These are phyloP conservation scores for Buathra laborator DNA, from an alignment of 2,888 invertebrate species.

Conservation along the genomic window DNA sequence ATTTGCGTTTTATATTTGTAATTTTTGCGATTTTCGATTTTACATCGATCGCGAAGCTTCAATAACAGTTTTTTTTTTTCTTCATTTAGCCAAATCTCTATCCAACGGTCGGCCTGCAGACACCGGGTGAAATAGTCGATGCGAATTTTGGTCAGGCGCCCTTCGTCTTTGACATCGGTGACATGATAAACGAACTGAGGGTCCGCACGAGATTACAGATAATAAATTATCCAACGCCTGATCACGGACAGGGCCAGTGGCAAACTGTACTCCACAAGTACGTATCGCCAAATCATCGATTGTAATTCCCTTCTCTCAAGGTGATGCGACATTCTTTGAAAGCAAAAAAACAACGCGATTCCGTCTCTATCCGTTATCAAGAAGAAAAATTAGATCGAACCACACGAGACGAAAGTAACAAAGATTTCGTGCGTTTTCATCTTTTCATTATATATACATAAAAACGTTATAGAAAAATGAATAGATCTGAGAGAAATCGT, in stretches of 20 bases:
- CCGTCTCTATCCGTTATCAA: neutral
- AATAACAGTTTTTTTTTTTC: neutral
- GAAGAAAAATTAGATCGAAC: neutral
- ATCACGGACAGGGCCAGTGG: slow-evolving; percentile 94
- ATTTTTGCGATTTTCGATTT: neutral
- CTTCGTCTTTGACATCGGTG: slow-evolving; percentile 98
- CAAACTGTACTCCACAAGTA: slow-evolving; percentile 97
- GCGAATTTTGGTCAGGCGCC: slow-evolving; percentile 99
- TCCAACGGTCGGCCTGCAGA: slow-evolving; percentile 99
- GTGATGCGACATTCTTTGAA: neutral
- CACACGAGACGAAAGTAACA: neutral
- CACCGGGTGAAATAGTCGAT: slow-evolving; percentile 98
- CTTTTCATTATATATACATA: no score
- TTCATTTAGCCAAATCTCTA: slow-evolving; percentile 94
- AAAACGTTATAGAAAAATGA: no score
- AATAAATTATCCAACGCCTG: slow-evolving; percentile 94
- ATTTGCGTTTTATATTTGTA: neutral
- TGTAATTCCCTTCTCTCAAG: neutral
- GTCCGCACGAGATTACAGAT: slow-evolving; percentile 93
- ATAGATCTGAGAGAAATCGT: no score
- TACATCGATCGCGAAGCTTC: neutral
- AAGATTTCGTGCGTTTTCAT: neutral
- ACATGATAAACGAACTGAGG: slow-evolving; percentile 97
- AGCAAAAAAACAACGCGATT: neutral
- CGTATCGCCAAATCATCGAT: slow-evolving; percentile 72